Conservation (phyloP, 2,113 vertebrate genomes). For the Plectropomus leopardus region DNA sequence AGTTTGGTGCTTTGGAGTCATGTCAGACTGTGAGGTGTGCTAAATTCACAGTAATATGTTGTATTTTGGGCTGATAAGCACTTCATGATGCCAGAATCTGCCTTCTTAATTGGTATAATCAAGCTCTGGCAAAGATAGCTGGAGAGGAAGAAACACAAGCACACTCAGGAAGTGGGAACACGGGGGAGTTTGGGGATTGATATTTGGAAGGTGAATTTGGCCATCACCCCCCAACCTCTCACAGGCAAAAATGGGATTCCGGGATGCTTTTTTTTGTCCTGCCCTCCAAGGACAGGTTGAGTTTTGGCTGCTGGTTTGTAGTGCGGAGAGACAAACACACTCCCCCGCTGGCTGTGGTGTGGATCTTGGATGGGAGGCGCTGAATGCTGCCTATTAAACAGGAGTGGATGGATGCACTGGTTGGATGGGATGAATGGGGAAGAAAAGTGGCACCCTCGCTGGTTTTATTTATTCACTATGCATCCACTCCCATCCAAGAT, state of each 20-base stretch:
- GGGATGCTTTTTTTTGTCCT: not conserved
- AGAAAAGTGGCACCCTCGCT: slow-evolving; percentile 44
- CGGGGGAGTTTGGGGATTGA: slow-evolving; percentile 19
- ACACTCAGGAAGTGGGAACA: not conserved
- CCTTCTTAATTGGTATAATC: slow-evolving; percentile 21
- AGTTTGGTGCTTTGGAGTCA: not conserved
- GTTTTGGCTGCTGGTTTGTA: slow-evolving; percentile 36
- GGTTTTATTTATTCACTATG: slow-evolving; percentile 69
- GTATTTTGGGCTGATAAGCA: slow-evolving; percentile 1
- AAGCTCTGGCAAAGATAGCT: not conserved
- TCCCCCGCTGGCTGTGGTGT: slow-evolving; percentile 2
- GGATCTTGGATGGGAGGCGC: slow-evolving; percentile 10
- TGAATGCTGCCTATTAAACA: slow-evolving; percentile 50
- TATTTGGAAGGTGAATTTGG: slow-evolving; percentile 32
- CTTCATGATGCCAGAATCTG: not conserved
- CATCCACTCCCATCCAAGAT: slow-evolving; percentile 63
- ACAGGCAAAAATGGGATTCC: slow-evolving; percentile 22
- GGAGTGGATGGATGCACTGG: slow-evolving; percentile 49
- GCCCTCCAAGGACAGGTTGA: slow-evolving; percentile 39
- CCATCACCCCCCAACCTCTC: not conserved
- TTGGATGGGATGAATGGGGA: slow-evolving; percentile 52
- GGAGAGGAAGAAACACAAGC: not conserved
- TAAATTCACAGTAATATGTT: not conserved
- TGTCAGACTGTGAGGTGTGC: not conserved
- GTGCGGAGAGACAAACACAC: slow-evolving; percentile 20